Percentiles rank a stretch among this genome's conserved stretches.
Conservation (phyloP, 2,797 vertebrate genomes). For the Channallabes apus region DNA sequence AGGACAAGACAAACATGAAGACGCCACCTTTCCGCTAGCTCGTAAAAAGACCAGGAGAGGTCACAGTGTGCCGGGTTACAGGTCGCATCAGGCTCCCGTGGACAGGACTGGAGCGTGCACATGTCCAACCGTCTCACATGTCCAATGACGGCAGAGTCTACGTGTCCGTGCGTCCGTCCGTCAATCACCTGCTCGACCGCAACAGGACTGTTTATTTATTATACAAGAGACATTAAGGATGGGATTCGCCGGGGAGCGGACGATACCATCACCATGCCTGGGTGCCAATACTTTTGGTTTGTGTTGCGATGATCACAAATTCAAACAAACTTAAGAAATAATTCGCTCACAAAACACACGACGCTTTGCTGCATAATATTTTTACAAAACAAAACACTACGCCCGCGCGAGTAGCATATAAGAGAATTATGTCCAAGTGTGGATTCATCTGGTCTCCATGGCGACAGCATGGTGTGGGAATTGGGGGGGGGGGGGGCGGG, state of each 20-base stretch:
- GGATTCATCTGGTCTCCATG: not conserved
- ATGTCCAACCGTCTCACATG: not conserved
- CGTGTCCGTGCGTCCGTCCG: not conserved
- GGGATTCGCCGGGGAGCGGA: too few species aligned
- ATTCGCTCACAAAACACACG: too few species aligned
- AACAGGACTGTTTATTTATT: too few species aligned
- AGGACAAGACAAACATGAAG: not conserved
- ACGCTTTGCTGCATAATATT: too few species aligned
- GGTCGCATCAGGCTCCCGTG: constrained; percentile 56
- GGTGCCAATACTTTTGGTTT: too few species aligned
- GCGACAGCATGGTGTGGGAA: not conserved
- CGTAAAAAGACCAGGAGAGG: constrained; percentile 63
- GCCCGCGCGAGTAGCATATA: too few species aligned
- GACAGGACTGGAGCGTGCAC: constrained; percentile 11
- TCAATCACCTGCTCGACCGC: not conserved
- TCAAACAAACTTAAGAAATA: too few species aligned
- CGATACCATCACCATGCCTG: too few species aligned
- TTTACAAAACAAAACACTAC: too few species aligned
- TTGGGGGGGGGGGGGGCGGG: not conserved
- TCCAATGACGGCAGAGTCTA: not conserved
- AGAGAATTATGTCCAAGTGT: too few species aligned
- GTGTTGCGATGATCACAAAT: too few species aligned
- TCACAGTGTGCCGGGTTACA: constrained; percentile 61
- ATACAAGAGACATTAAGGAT: too few species aligned
- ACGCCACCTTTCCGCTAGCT: constrained; percentile 20